Evolutionary conservation across 2,113 vertebrate species (phyloP).

Genomic region (Carassius auratus): DNA sequence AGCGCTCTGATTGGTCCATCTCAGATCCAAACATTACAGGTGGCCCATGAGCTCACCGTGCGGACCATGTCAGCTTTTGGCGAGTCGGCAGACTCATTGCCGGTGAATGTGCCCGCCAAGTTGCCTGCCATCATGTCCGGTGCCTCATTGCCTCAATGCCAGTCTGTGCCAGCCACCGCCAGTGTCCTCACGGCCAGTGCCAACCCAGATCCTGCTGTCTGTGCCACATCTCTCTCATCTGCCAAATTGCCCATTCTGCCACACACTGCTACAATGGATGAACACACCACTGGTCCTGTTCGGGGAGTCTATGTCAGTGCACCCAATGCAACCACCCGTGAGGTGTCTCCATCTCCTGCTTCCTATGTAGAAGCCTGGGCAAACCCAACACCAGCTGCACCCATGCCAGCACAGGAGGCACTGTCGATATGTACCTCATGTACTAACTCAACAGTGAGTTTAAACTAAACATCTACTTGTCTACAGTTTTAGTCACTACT

Average conservation of each 20-base stretch:
- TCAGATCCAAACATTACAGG: conserved; percentile 88
- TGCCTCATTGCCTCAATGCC: conserved; percentile 57
- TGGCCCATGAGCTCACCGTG: conserved; percentile 85
- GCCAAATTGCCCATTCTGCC: conserved; percentile 64
- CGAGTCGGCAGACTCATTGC: conserved; percentile 88
- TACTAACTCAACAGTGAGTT: conserved; percentile 39
- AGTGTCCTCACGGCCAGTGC: conserved; percentile 49
- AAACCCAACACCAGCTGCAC: conserved; percentile 64
- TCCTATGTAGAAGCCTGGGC: conserved; percentile 74
- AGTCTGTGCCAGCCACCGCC: conserved; percentile 48
- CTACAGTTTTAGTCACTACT: neutral
- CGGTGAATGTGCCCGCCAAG: conserved; percentile 82
- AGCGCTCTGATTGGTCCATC: conserved; percentile 90
- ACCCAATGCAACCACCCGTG: conserved; percentile 61
- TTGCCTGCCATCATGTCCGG: conserved; percentile 75
- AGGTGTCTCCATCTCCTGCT: conserved; percentile 58
- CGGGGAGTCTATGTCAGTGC: conserved; percentile 64
- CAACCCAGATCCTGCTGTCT: conserved; percentile 59
- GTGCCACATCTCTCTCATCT: conserved; percentile 60
- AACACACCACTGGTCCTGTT: conserved; percentile 56
- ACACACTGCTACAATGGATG: conserved; percentile 58
- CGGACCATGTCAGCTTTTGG: conserved; percentile 91
- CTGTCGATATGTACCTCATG: neutral
- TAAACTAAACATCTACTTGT: neutral
- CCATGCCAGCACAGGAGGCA: conserved; percentile 18